Percentiles rank a stretch among this genome's conserved stretches.
phyloP scores from a whole-genome alignment of 2,113 vertebrate species.

The Cheilinus undulatus region DNA sequence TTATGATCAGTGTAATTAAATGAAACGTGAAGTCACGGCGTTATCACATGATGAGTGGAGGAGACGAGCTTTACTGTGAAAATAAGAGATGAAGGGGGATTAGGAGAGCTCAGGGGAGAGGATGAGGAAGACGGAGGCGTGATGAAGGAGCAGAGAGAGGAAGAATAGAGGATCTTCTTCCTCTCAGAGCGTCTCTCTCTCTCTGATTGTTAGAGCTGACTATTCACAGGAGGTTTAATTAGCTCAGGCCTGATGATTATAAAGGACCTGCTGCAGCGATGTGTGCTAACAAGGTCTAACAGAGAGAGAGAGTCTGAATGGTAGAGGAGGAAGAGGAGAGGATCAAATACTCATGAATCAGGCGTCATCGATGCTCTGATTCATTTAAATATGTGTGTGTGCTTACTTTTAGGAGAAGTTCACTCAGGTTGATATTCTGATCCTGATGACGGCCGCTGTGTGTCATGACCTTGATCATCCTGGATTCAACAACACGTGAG shows the following conservation, averaged over 20 bases:
- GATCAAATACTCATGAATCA: not conserved
- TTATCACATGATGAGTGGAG: not conserved
- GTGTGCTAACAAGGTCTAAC: constrained; percentile 25
- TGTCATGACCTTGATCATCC: constrained; percentile 96
- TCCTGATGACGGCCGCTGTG: constrained; percentile 92
- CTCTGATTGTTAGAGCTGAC: constrained; percentile 27
- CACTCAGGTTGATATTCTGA: constrained; percentile 88
- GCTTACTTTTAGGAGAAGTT: constrained; percentile 86
- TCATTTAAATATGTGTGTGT: constrained; percentile 6
- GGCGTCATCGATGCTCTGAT: not conserved
- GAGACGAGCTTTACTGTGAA: no score
- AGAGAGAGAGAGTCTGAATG: not conserved
- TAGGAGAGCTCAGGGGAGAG: not conserved
- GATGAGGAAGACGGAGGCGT: not conserved
- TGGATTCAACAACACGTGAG: constrained; percentile 94
- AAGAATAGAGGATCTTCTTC: constrained; percentile 10
- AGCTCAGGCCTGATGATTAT: constrained; percentile 39
- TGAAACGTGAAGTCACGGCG: no score
- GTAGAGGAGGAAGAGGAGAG: no score
- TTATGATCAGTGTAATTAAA: no score
- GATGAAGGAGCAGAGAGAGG: not conserved
- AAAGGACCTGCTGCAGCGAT: not conserved
- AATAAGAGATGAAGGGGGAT: not conserved
- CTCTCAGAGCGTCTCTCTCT: not conserved
- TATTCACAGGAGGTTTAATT: constrained; percentile 35